Evolutionary conservation across 2,888 invertebrate species (phyloP).

Genomic region (Pseudococcus jackbeardsleyi): DNA sequence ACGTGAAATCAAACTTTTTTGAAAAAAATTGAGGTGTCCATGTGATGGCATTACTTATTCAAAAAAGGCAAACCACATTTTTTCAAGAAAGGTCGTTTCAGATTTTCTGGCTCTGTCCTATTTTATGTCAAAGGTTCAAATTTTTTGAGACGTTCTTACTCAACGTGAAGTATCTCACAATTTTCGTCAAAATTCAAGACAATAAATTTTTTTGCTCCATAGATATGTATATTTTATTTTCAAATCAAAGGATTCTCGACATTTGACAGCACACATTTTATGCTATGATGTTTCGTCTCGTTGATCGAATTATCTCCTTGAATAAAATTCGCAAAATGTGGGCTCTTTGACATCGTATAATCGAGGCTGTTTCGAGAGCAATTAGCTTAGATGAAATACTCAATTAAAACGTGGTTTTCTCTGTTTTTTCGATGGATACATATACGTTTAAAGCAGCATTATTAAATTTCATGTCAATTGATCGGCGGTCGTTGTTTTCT

Average conservation of each 20-base stretch:
- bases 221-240: background rate
- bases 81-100: too few species aligned
- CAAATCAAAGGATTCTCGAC: background rate
- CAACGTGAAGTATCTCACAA: too few species aligned
- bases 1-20: too few species aligned
- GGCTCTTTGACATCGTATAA: constrained; percentile 9
- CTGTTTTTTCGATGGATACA: background rate
- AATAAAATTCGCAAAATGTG: constrained; percentile 24
- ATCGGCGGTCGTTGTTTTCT: constrained; percentile 27
- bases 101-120: too few species aligned
- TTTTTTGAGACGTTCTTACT: too few species aligned
- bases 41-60: too few species aligned
- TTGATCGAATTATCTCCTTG: background rate
- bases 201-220: too few species aligned
- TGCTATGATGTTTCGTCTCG: background rate
- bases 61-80: too few species aligned
- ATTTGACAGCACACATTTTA: background rate
- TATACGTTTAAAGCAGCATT: background rate
- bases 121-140: too few species aligned
- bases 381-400: constrained; percentile 2
- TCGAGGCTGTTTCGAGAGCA: background rate
- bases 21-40: too few species aligned
- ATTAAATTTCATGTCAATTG: constrained; percentile 21
- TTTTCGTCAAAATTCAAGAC: too few species aligned
- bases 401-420: constrained; percentile 34